Evolutionary conservation across 2,113 vertebrate species (phyloP), one percentile per base, ranked within the genome.

Genomic region (Dasyornis broadbenti): DNA sequence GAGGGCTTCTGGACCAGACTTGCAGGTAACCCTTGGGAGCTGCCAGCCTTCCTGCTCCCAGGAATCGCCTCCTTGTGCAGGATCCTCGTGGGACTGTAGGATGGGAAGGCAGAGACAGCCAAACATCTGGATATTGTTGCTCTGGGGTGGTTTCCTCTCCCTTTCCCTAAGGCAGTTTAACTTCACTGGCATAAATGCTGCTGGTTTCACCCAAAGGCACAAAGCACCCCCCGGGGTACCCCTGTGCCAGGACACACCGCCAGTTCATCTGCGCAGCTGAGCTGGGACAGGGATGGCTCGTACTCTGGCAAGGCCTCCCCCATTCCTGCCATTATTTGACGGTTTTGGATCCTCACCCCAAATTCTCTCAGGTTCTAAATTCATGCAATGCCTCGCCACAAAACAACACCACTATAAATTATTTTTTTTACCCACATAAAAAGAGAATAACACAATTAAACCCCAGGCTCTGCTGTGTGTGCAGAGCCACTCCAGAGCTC

Each of bases 121-220:
- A 3, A 57, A 82, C 22, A 3, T 15, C 45, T 30, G 47, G 33
- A 33, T 22, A 8, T n/a, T 69, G 44, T 6, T 35, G 3, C 56
- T 49, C 61, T 30, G 17, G 68, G 22, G 15, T 8, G 30, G 4
- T 35, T 82, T 85, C 66, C 65, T 68, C 47, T 53, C 56, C 63
- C 21, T 54, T 7, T 23, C 39, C 57, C 35, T 24, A 35, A 30
- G 8, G 44, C 7, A 33, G 20, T n/a, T 54, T 23, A 30, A 54
- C 63, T 2, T 2, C 23, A 14, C 21, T 3, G 82, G 8, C 42
- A 42, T 3, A 45, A 87, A 75, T 0, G 3, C 76, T 4, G 3
- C 10, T 31, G 87, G 44, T 42, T 64, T 72, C 47, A 75, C 52
- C 44, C 61, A 20, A 4, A 8, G 39, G 57, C 33, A 82, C 53